Base-by-base conservation (phyloP, 2,113 vertebrate genomes). In the Etheostoma cragini region DNA sequence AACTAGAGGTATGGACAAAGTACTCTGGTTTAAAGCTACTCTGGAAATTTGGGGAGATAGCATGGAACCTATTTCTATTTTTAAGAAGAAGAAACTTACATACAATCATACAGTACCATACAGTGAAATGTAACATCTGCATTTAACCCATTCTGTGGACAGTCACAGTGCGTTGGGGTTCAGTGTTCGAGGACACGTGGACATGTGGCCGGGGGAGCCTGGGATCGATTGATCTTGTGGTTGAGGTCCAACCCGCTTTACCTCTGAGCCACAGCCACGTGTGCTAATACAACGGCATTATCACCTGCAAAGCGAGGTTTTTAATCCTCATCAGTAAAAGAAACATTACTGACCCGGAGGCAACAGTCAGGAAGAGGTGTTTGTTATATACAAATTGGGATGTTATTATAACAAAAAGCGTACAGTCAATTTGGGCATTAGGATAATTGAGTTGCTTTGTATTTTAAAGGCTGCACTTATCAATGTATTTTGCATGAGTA, bases 1-100 rank as follows among this genome's bases (percentile, higher is more conserved):
- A 96, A 87, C 92, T 96, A 1, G 95, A 96, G 93, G 95, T 96
- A 62, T 3, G 3, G 14, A 4, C 26, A 35, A 54, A 76, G 26
- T 5, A 21, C 35, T 21, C 17, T 26, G 0, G 22, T 72, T n/a
- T 42, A 64, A 15, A 76, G 24, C 12, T 64, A 17, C 22, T 17
- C 4, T 6, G 63, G 1, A 66, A 22, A 60, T 33, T 0, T 17
- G 22, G 47, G 26, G 3, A 4, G 1, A 38, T 19, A 54, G 13
- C 13, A 14, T 11, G 47, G 64, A 26, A 50, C 13, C 6, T 52
- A n/a, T 67, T 33, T 42, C 38, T 42, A 11, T 38, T 38, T 38
- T 38, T 38, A 11, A 42, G 38, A 42, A 38, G 35, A 38, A 42
- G 38, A 42, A 42, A 42, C 1, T 10, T 11, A 42, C 38, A 42